phyloP scores from a whole-genome alignment of 2,888 invertebrate genomes.

The Caenorhabditis angaria region DNA sequence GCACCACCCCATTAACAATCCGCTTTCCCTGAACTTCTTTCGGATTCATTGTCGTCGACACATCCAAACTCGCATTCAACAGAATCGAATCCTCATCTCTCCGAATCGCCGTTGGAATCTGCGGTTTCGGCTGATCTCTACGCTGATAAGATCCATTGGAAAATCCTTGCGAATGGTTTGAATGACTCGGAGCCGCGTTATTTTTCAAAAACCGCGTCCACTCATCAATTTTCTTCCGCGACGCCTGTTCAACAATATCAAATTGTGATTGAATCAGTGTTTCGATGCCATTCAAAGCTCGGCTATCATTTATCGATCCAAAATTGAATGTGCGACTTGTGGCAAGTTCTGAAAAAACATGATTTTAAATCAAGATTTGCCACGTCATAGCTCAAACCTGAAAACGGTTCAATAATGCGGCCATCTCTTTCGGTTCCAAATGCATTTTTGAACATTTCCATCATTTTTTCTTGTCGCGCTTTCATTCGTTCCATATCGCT shows the following conservation, averaged over 20 bases:
- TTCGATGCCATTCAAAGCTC: neutral
- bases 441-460: constrained; percentile 15
- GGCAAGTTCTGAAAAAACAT: neutral
- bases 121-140: neutral
- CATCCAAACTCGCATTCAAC: neutral
- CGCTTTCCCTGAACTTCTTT: constrained; percentile 17
- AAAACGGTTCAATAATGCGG: constrained; percentile 21
- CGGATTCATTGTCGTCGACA: neutral
- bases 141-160: neutral
- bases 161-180: no score
- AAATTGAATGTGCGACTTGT: neutral
- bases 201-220: neutral
- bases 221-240: neutral
- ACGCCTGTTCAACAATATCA: neutral
- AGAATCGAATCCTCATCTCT: neutral
- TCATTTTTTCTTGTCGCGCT: constrained; percentile 17
- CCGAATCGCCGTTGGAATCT: neutral
- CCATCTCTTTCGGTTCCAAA: constrained; percentile 25
- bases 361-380: neutral
- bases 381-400: neutral
- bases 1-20: constrained; percentile 40
- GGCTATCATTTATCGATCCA: neutral
- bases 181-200: no score
- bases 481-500: constrained; percentile 29
- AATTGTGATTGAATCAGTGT: neutral